phyloP scores from a whole-genome alignment of 2,888 invertebrate genomes.

The Epistrophe grossulariae region DNA sequence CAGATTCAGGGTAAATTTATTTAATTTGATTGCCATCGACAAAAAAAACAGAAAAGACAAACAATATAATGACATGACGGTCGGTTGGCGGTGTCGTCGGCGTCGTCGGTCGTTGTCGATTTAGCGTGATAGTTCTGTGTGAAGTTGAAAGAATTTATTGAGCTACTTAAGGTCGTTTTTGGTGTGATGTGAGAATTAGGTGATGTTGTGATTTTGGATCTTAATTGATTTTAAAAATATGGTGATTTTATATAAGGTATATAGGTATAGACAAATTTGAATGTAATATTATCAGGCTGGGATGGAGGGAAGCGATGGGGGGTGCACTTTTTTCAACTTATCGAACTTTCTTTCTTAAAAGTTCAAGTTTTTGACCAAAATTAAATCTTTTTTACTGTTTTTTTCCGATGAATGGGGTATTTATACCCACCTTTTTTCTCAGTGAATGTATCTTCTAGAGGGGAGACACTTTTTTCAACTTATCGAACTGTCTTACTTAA shows the following conservation, averaged over 20 bases:
- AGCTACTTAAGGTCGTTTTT: constrained; percentile 33
- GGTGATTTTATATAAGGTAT: not conserved
- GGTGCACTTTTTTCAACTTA: not conserved
- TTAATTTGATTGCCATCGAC: constrained; percentile 40
- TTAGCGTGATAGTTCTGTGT: constrained; percentile 28
- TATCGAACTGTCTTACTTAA: too few species aligned
- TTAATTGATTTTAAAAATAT: not conserved
- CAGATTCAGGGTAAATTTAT: constrained; percentile 55
- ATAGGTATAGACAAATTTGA: not conserved
- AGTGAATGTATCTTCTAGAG: too few species aligned
- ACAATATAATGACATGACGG: constrained; percentile 4
- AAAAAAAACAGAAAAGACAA: not conserved
- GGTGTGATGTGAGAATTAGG: constrained; percentile 13
- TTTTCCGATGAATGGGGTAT: too few species aligned
- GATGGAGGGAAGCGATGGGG: not conserved
- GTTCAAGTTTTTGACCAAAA: too few species aligned
- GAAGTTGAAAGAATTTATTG: constrained; percentile 44
- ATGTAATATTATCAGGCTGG: not conserved
- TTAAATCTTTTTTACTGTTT: too few species aligned
- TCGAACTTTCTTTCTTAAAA: too few species aligned
- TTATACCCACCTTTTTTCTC: too few species aligned
- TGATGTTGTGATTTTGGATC: constrained; percentile 25
- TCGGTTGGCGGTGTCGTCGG: not conserved
- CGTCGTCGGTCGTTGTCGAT: not conserved
- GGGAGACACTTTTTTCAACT: too few species aligned